Conservation (phyloP, 2,797 vertebrate species). For the Tokudaia tokunoshimensis region DNA sequence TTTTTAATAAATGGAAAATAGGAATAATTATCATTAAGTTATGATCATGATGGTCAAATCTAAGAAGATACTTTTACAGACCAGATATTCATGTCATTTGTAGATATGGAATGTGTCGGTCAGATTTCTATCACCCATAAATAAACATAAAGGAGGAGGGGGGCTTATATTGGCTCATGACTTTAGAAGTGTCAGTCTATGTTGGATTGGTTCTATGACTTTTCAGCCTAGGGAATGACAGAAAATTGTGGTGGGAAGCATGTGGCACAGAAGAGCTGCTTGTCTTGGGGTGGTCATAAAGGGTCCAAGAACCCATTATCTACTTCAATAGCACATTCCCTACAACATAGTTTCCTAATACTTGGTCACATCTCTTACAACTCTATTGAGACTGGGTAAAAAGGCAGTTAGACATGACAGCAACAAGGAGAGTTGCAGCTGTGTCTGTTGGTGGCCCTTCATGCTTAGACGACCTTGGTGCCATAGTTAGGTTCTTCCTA, state of each 20-base stretch:
- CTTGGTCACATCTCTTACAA: neutral
- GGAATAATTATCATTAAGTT: conserved; percentile 13
- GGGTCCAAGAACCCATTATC: neutral
- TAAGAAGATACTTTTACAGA: neutral
- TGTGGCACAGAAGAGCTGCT: neutral
- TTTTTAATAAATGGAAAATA: conserved; percentile 3
- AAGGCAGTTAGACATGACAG: too few species aligned
- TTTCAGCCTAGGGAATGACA: too few species aligned
- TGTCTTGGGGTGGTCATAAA: too few species aligned
- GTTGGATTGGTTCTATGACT: too few species aligned
- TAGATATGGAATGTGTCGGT: neutral
- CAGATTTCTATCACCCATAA: neutral
- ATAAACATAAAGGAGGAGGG: neutral
- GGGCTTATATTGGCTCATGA: neutral
- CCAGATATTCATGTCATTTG: neutral
- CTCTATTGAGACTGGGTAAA: neutral
- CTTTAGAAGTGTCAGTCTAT: neutral
- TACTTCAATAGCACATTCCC: neutral
- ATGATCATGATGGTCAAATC: neutral
- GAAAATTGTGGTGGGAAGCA: neutral
- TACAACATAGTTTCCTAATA: too few species aligned
- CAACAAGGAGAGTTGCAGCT: neutral
- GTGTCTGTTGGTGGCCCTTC: neutral
- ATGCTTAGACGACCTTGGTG: neutral
- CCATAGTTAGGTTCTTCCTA: neutral